These are phyloP conservation scores for Norana najaformis DNA, from an alignment of 2,888 invertebrate genomes.

Conservation along the genomic window DNA sequence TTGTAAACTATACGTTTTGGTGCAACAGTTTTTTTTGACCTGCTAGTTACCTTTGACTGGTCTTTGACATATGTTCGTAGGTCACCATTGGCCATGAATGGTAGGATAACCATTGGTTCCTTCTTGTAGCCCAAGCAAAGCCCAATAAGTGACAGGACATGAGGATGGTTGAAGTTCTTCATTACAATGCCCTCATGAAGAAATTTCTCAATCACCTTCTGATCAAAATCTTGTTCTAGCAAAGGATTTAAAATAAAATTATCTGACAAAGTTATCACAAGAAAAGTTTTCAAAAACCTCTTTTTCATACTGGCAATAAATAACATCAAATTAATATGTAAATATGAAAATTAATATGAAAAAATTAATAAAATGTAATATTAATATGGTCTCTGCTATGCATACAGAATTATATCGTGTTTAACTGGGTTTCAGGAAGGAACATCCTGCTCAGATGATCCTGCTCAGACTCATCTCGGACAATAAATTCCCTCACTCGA, in stretches of 20 bases:
- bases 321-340: no score
- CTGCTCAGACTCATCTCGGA: no score
- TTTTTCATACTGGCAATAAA: neutral
- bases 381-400: no score
- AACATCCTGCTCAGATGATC: no score
- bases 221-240: constrained; percentile 52
- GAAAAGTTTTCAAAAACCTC: neutral
- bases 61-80: constrained; percentile 61
- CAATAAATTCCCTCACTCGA: no score
- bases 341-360: neutral
- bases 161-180: constrained; percentile 66
- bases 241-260: neutral
- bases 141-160: constrained; percentile 65
- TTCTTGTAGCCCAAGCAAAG: constrained; percentile 63
- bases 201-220: constrained; percentile 55
- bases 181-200: constrained; percentile 66
- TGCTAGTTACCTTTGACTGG: constrained; percentile 57
- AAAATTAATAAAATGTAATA: neutral
- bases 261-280: neutral
- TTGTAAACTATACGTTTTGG: neutral
- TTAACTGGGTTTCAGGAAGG: no score
- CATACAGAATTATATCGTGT: no score
- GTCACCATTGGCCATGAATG: constrained; percentile 66
- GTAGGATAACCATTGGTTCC: constrained; percentile 65
- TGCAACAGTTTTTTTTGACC: neutral